These are phyloP conservation scores for Dichetophora obliterata DNA, from an alignment of 2,888 invertebrate genomes.

Conservation along the genomic window DNA sequence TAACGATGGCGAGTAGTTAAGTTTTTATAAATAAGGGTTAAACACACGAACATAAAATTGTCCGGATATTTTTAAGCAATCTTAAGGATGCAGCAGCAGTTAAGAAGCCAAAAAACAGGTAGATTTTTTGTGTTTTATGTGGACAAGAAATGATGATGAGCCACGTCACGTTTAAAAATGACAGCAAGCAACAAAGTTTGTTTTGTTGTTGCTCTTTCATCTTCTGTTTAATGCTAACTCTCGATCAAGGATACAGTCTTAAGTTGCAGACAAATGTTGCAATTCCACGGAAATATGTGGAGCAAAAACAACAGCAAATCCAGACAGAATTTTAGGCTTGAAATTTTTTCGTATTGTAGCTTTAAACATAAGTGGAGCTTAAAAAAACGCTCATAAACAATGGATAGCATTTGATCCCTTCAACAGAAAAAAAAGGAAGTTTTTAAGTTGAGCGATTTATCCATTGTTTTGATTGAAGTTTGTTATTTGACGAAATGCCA, in stretches of 20 bases:
- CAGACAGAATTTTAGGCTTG: too few species aligned
- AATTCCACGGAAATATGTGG: neutral
- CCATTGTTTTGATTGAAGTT: neutral
- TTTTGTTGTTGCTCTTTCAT: neutral
- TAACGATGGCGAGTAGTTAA: neutral
- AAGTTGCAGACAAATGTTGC: neutral
- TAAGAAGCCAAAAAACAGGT: neutral
- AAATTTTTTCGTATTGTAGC: neutral
- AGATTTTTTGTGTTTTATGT: neutral
- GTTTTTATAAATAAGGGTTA: neutral
- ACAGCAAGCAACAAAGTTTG: constrained; percentile 7
- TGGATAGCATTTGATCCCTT: neutral
- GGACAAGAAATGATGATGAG: neutral
- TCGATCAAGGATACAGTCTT: neutral
- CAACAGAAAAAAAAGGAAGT: neutral
- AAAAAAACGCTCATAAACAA: neutral
- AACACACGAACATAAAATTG: neutral
- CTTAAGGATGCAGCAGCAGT: too few species aligned
- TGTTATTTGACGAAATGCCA: constrained; percentile 1
- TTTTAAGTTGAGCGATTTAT: neutral
- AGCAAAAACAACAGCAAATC: neutral
- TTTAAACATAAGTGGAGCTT: neutral
- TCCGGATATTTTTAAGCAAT: neutral
- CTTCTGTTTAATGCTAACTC: neutral
- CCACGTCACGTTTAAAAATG: constrained; percentile 13